phyloP scores from a whole-genome alignment of 2,888 invertebrate species.

The Dynastes tityus region DNA sequence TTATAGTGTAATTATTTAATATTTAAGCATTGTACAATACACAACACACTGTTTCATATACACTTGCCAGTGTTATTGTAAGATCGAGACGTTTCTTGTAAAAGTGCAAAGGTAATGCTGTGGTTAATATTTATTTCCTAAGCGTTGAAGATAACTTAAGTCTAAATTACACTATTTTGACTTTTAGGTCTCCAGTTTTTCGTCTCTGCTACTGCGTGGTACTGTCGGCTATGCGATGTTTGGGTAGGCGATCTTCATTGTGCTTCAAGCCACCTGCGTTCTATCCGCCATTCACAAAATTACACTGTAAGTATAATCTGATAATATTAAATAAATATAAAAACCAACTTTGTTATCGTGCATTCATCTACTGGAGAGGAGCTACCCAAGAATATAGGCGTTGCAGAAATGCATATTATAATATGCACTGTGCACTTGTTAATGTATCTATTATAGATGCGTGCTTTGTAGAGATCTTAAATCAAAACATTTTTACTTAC shows the following conservation, averaged over 20 bases:
- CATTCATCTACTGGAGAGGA: too few relatives aligned
- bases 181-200: constrained; percentile 87
- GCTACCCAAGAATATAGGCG: too few relatives aligned
- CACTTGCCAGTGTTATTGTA: constrained; percentile 32
- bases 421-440: too few relatives aligned
- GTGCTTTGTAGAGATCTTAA: too few relatives aligned
- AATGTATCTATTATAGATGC: too few relatives aligned
- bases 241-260: constrained; percentile 94
- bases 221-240: constrained; percentile 88
- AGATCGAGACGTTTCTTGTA: constrained; percentile 34
- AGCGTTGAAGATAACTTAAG: neutral
- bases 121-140: constrained; percentile 13
- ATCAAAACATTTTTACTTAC: too few relatives aligned
- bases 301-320: constrained; percentile 78
- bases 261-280: constrained; percentile 89
- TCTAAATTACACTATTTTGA: constrained; percentile 16
- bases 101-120: constrained; percentile 41
- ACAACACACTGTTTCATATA: neutral
- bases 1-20: constrained; percentile 1
- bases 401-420: too few relatives aligned
- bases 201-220: constrained; percentile 90
- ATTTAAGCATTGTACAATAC: constrained; percentile 13
- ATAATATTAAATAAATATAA: too few relatives aligned
- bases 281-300: constrained; percentile 83
- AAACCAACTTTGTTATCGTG: too few relatives aligned